These are phyloP conservation scores for Brachionus plicatilis DNA, from an alignment of 1,140 invertebrate species.

Conservation along the genomic window DNA sequence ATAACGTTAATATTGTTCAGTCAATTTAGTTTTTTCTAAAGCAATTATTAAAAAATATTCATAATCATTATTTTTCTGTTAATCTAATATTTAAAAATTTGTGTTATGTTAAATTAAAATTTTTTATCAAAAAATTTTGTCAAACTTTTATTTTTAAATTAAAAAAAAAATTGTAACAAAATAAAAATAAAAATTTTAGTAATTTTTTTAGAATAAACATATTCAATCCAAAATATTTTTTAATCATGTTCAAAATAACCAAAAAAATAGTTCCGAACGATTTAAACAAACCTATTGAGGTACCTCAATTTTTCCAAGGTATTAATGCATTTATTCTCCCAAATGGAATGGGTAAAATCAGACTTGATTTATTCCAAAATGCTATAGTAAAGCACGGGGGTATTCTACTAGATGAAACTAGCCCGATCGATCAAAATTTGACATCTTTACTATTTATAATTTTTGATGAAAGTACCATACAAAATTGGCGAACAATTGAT, in stretches of 20 bases:
- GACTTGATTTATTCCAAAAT: constrained; percentile 48
- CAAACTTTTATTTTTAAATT: background rate
- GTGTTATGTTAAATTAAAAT: constrained; percentile 5
- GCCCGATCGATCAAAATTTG: background rate
- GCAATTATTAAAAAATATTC: background rate
- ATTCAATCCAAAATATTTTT: background rate
- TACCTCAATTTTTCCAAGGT: background rate
- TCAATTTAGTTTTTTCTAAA: background rate
- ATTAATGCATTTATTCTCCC: background rate
- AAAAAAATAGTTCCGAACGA: background rate
- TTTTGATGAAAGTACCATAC: constrained; percentile 40
- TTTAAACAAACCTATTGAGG: background rate
- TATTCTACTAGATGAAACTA: constrained; percentile 40
- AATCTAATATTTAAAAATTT: background rate
- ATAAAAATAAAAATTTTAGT: background rate
- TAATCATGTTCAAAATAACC: background rate
- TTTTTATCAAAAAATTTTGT: background rate
- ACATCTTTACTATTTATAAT: background rate
- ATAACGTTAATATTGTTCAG: background rate
- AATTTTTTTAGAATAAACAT: background rate
- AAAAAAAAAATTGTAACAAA: background rate
- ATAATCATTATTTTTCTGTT: background rate
- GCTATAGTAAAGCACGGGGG: constrained; percentile 49
- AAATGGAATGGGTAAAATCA: constrained; percentile 50
- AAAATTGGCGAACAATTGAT: constrained; percentile 47